Base-by-base conservation (phyloP, 2,113 vertebrate genomes). In the Mesoclemmys tuberculata region DNA sequence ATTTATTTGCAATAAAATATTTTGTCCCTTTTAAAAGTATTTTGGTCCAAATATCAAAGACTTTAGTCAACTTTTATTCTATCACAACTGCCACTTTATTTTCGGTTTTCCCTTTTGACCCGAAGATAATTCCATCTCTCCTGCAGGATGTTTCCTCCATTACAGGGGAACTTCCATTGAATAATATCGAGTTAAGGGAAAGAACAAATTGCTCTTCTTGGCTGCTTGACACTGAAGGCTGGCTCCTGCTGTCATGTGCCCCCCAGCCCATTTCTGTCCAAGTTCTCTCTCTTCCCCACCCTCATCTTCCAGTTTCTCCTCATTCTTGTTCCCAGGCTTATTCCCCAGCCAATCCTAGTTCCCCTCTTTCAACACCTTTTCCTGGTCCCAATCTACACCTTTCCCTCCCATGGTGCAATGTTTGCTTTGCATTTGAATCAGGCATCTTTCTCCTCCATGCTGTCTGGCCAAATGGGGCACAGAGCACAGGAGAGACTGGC, bases 1-100 rank as follows among this genome's bases (percentile, higher is more conserved):
- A 29, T 1, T 0, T 3, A 9, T 8, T 0, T 51, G 85, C 75
- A 31, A 9, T 46, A n/a, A 16, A 0, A 1, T 49, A 16, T 44
- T 90, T 3, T 41, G 1, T 2, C 64, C 83, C 78, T 26, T 41
- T 82, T 84, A 83, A 0, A 46, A 80, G 26, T 64, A 2, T 38
- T 5, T 56, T 0, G 16, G 3, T 3, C 12, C 8, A 35, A 31
- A 61, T 35, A 16, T 29, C 5, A 6, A 61, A 61, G 6, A 61
- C 3, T 2, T 31, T 31, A 31, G 58, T 35, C 27, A 7, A 14
- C 29, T 61, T 61, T 61, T 61, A 61, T 31, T 31, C 29, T 61
- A 61, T 31, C 58, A 61, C 4, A 61, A 61, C 58, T 61, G 29
- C 29, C 58, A 14, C 27, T 58, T 58, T 27, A 58, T 27, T 31